Conservation (phyloP, 2,888 invertebrate species). For the Willowsia nigromaculata region DNA sequence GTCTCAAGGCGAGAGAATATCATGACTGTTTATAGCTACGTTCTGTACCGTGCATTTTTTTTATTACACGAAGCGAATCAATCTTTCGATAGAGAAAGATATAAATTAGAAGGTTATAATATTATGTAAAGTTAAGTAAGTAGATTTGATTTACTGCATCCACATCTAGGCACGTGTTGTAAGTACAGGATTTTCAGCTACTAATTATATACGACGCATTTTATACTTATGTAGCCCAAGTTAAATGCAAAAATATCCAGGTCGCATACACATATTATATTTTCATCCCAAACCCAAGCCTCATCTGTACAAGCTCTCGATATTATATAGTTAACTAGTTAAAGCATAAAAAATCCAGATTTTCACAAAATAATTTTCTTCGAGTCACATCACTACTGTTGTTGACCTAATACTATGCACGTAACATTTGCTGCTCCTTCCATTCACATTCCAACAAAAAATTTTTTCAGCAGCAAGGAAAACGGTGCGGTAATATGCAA, state of each 20-base stretch:
- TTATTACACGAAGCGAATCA: neutral
- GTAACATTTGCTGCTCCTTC: neutral
- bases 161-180: conserved; percentile 32
- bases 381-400: neutral
- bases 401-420: neutral
- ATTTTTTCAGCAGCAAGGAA: neutral
- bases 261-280: neutral
- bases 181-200: neutral
- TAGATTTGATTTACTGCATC: conserved; percentile 17
- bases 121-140: neutral
- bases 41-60: too few relatives aligned
- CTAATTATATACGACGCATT: neutral
- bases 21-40: neutral
- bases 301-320: neutral
- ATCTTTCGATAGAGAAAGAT: neutral
- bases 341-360: neutral
- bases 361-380: neutral
- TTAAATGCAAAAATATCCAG: neutral
- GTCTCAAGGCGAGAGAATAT: neutral
- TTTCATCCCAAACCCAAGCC: neutral
- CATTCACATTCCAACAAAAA: neutral
- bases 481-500: neutral
- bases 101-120: neutral
- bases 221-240: neutral
- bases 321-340: neutral